Base-by-base conservation (phyloP, 1,140 invertebrate genomes). In the Cyphomyrmex costatus region DNA sequence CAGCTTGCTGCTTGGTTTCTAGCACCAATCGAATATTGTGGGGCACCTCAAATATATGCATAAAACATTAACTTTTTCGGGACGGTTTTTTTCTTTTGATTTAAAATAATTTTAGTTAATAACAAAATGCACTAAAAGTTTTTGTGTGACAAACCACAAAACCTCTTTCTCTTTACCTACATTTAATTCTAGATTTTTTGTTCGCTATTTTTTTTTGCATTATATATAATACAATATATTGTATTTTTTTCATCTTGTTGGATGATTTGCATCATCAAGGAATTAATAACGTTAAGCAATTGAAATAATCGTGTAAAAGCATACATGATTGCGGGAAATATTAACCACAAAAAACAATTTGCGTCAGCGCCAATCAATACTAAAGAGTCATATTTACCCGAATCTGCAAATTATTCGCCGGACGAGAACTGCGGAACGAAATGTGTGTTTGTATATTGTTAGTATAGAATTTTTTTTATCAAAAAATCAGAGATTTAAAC, bases 361-460 rank as follows among this genome's bases (percentile, higher is more conserved):
- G 53, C 66, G 19, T 71, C 24, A n/a, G 19, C 16, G 33, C 24
- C 71, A 74, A 74, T 68, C 33, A 46, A 58, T n/a, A 19, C 12
- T 3, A 58, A 27, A 42, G 6, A 71, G 12, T 14, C 46, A 42
- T 58, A 56, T 56, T 56, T 58, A 68, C 1, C 16, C 21, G n/a
- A 68, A 36, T 33, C 12, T 53, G 12, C 30, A 46, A 82, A 73
- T 58, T 78, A 24, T 30, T 49, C 24, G 51, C 19, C 14, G 12
- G 10, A 30, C 33, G 36, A 16, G 24, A 56, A 3, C 7, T 56
- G 36, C 7, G n/a, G 3, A n/a, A 46, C 4, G 19, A 65, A 65
- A 30, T 42, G 30, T 46, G 16, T 63, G 63, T 73, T 60, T 42
- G 53, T 58, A 58, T 27, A 82, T 71, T 7, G 19, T 73, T 58